Percentiles rank a stretch among this genome's conserved stretches.
phyloP scores from a whole-genome alignment of 2,888 invertebrate species.

The Lasioglossum pauxillum region DNA sequence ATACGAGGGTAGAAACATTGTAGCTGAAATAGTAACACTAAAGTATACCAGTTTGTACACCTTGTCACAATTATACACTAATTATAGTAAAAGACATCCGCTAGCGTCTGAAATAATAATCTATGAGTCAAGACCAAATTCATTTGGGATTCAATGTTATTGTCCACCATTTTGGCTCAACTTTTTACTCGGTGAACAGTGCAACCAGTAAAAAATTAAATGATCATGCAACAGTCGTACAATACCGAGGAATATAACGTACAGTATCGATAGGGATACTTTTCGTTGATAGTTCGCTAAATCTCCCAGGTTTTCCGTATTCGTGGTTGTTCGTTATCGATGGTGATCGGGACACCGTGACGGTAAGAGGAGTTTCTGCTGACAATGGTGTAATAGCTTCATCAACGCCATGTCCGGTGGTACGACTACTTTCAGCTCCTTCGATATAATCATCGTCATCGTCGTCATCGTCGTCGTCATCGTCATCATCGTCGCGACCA shows the following conservation, averaged over 20 bases:
- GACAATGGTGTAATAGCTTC: conserved; percentile 89
- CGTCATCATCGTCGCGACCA: conserved; percentile 93
- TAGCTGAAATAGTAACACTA: conserved; percentile 2
- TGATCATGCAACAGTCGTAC: conserved; percentile 12
- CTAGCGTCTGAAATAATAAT: not conserved
- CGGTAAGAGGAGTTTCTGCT: conserved; percentile 94
- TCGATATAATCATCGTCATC: conserved; percentile 90
- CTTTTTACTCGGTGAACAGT: not conserved
- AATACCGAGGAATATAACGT: conserved; percentile 47
- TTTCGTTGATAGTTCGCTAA: conserved; percentile 78
- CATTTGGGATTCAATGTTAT: not conserved
- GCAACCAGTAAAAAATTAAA: not conserved
- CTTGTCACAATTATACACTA: not conserved
- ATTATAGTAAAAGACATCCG: conserved; percentile 3
- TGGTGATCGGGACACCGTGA: conserved; percentile 94
- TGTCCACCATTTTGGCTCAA: not conserved
- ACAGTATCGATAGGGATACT: conserved; percentile 83
- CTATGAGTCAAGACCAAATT: conserved; percentile 4
- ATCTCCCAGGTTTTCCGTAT: conserved; percentile 78
- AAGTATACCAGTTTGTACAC: not conserved
- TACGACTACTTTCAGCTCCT: conserved; percentile 87
- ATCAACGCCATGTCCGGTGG: conserved; percentile 88
- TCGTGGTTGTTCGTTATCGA: conserved; percentile 88
- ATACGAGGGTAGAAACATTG: conserved; percentile 2
- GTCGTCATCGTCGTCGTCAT: conserved; percentile 87